Percentiles rank a stretch among this genome's conserved stretches.
These are phyloP conservation scores for Sitta europaea DNA, from an alignment of 2,113 vertebrate species.

Conservation along the genomic window DNA sequence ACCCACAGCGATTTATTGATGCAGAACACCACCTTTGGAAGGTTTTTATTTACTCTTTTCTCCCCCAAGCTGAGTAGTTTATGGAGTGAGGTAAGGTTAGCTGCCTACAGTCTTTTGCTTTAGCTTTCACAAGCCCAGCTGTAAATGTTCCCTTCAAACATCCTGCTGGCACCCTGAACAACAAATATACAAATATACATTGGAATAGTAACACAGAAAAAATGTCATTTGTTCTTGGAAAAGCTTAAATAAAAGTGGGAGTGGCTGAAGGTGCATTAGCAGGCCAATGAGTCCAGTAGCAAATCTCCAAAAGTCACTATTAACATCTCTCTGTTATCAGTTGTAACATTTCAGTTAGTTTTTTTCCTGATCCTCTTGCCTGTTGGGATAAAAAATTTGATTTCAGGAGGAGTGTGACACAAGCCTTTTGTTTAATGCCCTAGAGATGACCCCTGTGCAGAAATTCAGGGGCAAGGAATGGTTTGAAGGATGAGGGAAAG, in stretches of 20 bases:
- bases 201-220: background rate
- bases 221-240: background rate
- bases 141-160: background rate
- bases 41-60: background rate
- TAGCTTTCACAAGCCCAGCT: background rate
- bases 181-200: background rate
- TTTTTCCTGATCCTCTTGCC: background rate
- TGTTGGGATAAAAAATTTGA: background rate
- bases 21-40: background rate
- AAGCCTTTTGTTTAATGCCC: background rate
- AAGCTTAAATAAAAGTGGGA: background rate
- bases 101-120: background rate
- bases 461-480: background rate
- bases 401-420: background rate
- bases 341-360: background rate
- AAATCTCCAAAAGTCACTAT: background rate
- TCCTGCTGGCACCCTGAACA: background rate
- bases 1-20: background rate
- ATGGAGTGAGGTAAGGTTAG: background rate
- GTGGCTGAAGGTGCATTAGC: background rate
- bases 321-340: background rate
- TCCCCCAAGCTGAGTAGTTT: background rate
- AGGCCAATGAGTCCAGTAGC: background rate
- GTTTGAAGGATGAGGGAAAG: background rate
- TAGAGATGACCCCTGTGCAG: background rate